Evolutionary conservation across 2,888 invertebrate genomes (phyloP).

Genomic region (Cordilura impudica): DNA sequence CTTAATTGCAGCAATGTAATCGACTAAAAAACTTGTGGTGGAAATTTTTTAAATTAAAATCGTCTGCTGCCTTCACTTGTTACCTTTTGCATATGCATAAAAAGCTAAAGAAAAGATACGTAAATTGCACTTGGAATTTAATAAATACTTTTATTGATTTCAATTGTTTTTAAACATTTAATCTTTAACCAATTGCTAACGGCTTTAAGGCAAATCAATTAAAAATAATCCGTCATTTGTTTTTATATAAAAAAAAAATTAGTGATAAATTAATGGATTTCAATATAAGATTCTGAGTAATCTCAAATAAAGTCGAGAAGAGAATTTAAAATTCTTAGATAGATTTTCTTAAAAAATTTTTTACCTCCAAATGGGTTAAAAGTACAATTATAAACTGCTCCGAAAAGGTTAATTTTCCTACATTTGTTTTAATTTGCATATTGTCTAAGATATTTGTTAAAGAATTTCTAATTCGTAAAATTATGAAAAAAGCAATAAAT

Average conservation of each 20-base stretch:
- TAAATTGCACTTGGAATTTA: conserved; percentile 42
- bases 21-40: conserved; percentile 17
- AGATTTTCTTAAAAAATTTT: too few species aligned
- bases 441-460: not conserved
- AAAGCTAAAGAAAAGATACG: conserved; percentile 2
- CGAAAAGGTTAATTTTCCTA: conserved; percentile 11
- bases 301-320: too few species aligned
- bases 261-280: too few species aligned
- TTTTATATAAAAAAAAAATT: too few species aligned
- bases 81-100: conserved; percentile 21
- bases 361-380: conserved; percentile 20
- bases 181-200: conserved; percentile 36
- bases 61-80: conserved; percentile 11
- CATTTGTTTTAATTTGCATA: conserved; percentile 39
- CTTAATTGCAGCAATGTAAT: not conserved
- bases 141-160: conserved; percentile 45
- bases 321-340: too few species aligned
- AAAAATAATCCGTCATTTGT: too few species aligned
- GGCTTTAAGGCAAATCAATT: too few species aligned
- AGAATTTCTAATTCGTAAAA: not conserved
- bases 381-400: not conserved
- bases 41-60: conserved; percentile 47
- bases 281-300: too few species aligned
- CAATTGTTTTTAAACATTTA: conserved; percentile 39
- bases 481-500: conserved; percentile 43